Evolutionary conservation across 2,797 vertebrate species (phyloP).

Genomic region (Peromyscus eremicus): DNA sequence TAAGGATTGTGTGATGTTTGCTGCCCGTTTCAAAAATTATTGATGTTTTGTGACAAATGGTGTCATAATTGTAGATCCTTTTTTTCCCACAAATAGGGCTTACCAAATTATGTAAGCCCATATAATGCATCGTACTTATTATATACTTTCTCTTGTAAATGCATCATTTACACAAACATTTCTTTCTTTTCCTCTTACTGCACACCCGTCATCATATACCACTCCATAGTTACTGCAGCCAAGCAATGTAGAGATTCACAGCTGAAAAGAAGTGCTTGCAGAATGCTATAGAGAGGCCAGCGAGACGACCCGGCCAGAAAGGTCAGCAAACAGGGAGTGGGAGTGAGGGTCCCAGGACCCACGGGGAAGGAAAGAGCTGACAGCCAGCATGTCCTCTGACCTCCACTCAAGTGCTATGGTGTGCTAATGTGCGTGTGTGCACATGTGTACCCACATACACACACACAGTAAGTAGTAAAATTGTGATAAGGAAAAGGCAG

Average conservation of each 20-base stretch:
- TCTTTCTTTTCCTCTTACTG: neutral
- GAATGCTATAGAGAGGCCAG: neutral
- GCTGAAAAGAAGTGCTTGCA: conserved; percentile 6
- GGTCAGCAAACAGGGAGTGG: neutral
- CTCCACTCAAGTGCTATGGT: neutral
- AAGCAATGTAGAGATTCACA: neutral
- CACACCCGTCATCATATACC: neutral
- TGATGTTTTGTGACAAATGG: neutral
- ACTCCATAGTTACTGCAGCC: neutral
- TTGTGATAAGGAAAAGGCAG: neutral
- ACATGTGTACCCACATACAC: neutral
- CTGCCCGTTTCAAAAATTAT: neutral
- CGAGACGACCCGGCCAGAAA: neutral
- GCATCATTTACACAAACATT: neutral
- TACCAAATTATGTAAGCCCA: neutral
- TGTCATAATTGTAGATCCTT: neutral
- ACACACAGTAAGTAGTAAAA: neutral
- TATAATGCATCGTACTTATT: neutral
- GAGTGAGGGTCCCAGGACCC: neutral
- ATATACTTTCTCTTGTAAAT: rapidly evolving
- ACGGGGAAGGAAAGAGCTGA: neutral
- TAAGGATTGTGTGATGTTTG: neutral
- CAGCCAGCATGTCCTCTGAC: neutral
- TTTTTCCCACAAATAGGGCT: neutral
- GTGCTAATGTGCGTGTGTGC: neutral